Conservation (phyloP, 1,140 invertebrate genomes). For the Meteorus sp. region DNA sequence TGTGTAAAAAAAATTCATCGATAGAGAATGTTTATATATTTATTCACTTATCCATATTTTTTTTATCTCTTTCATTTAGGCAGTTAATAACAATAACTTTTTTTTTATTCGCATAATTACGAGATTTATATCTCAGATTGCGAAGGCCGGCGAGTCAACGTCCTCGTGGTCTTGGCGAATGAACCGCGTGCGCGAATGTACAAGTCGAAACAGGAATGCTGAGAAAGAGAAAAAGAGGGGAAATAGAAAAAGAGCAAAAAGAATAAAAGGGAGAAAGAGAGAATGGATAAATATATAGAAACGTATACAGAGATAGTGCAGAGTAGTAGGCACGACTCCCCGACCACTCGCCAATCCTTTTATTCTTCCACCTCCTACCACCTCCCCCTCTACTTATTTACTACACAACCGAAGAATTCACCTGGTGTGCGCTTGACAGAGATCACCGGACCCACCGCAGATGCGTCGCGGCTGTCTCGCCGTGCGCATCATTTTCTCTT, state of each 20-base stretch:
- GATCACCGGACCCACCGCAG: constrained; percentile 34
- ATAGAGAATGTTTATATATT: too few relatives aligned
- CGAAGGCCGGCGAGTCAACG: constrained; percentile 49
- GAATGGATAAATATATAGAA: too few relatives aligned
- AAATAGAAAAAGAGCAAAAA: too few relatives aligned
- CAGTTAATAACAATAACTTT: constrained; percentile 14
- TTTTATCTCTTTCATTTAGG: constrained; percentile 4
- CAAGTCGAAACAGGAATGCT: constrained; percentile 8
- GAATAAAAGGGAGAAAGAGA: too few relatives aligned
- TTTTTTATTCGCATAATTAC: constrained; percentile 23
- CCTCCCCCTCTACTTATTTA: constrained; percentile 24
- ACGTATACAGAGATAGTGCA: neutral
- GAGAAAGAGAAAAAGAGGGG: neutral
- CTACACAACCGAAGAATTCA: constrained; percentile 9
- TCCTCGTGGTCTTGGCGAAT: constrained; percentile 44
- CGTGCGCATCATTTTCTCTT: constrained; percentile 26
- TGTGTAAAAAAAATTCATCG: too few relatives aligned
- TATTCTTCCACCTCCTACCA: constrained; percentile 21
- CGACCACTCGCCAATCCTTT: constrained; percentile 7
- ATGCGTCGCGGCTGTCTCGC: constrained; percentile 30
- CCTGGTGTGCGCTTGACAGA: constrained; percentile 34
- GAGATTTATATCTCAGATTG: constrained; percentile 2
- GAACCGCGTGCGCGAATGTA: constrained; percentile 18
- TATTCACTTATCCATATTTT: too few relatives aligned
- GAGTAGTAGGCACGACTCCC: neutral